Evolutionary conservation across 2,797 vertebrate genomes (phyloP).

Genomic region (Percopsis omiscomaycus): DNA sequence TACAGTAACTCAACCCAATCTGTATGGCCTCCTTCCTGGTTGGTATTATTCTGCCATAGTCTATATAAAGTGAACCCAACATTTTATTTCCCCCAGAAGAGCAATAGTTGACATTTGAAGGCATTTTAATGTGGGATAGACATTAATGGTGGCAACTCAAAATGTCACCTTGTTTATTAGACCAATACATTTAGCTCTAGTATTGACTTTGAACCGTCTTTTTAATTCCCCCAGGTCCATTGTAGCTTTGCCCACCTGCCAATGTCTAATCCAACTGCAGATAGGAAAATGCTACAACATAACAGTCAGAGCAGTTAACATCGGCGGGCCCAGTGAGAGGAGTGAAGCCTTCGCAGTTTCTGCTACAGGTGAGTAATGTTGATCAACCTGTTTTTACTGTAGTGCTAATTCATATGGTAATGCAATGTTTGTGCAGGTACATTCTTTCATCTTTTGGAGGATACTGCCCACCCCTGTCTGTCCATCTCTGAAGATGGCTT

Average conservation of each 20-base stretch:
- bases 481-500: conserved; percentile 88
- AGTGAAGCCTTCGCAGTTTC: conserved; percentile 77
- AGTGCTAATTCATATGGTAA: background rate
- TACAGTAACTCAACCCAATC: background rate
- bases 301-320: conserved; percentile 85
- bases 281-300: conserved; percentile 76
- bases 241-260: conserved; percentile 90
- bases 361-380: conserved; percentile 81
- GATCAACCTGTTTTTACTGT: background rate
- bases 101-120: conserved; percentile 1
- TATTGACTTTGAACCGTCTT: background rate
- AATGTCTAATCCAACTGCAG: conserved; percentile 89
- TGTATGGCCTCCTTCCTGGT: background rate
- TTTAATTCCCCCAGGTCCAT: conserved; percentile 77
- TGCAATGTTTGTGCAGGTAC: conserved; percentile 77
- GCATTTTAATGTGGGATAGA: background rate
- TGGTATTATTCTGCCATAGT: conserved; percentile 9
- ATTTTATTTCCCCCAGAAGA: background rate
- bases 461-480: conserved; percentile 88
- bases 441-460: conserved; percentile 85
- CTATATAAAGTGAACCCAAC: background rate
- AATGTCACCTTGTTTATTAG: background rate
- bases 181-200: background rate
- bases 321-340: conserved; percentile 84
- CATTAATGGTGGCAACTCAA: background rate